Evolutionary conservation across 2,113 vertebrate species (phyloP), one percentile per base, ranked within the genome.

Genomic region (Ophiodon elongatus): DNA sequence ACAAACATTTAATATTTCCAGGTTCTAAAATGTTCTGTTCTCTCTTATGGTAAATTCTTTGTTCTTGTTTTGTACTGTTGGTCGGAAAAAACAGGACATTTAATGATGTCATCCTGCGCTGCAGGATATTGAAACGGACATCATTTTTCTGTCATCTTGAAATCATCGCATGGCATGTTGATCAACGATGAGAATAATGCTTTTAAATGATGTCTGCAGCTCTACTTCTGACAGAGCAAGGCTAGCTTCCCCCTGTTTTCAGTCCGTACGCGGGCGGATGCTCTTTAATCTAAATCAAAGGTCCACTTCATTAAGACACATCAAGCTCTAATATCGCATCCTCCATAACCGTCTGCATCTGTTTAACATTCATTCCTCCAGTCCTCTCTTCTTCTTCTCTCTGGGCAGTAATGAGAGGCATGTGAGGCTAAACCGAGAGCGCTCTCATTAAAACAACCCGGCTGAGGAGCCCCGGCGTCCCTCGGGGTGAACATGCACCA

Each of bases 391-490:
- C 65, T 47, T 39, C 65, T 27, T 62, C 73, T 84, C 74, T 35
- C 19, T 59, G 64, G 85, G 82, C 57, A 67, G 79, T 91, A 91
- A 94, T 80, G 73, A 82, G 82, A 92, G 86, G 83, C 86, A 92
- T 90, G 87, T 91, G 93, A 90, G 83, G 67, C 78, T 64, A 59
- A 76, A 47, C 35, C 68, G n/a, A 78, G 73, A 78, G 77, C 62
- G 25, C n/a, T 79, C 83, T 83, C 84, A 76, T 92, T 87, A 90
- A 87, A 91, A 88, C 10, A 79, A 54, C 35, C 35, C 82, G 50
- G 63, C 70, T 60, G 62, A 66, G 75, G 72, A 88, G 64, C 57
- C 56, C 13, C 56, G 11, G 2, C 54, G 6, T 45, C 85, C 86
- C 75, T 75, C 79, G 45, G 83, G 83, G 85, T 84, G 21, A 78